phyloP scores from a whole-genome alignment of 2,113 vertebrate genomes.

The Smithornis capensis region DNA sequence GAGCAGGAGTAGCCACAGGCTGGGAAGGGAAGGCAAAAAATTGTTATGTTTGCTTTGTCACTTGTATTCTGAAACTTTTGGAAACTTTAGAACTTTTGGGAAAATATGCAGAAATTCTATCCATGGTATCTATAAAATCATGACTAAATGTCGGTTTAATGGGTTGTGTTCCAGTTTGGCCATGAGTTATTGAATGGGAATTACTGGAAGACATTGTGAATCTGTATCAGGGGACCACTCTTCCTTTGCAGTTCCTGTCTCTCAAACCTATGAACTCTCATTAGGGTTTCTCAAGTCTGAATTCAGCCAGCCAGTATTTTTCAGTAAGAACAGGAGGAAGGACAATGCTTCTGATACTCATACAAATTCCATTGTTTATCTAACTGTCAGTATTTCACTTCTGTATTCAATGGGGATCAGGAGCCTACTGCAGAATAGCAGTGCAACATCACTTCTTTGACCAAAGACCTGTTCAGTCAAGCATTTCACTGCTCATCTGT shows the following conservation, averaged over 20 bases:
- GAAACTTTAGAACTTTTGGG: background rate
- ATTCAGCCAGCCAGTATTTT: background rate
- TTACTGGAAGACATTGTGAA: background rate
- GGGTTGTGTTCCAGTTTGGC: background rate
- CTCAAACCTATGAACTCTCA: background rate
- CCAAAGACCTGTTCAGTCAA: slow-evolving; percentile 20
- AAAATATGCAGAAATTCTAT: background rate
- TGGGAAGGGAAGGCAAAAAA: background rate
- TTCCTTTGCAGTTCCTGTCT: background rate
- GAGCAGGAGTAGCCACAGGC: background rate
- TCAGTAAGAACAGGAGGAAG: background rate
- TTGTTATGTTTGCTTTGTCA: background rate
- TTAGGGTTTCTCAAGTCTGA: background rate
- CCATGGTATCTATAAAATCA: background rate
- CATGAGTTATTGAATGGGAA: background rate
- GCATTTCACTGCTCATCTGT: slow-evolving; percentile 14
- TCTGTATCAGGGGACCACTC: background rate
- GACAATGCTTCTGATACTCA: background rate
- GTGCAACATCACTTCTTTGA: background rate
- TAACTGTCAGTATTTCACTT: background rate
- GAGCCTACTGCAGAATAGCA: background rate
- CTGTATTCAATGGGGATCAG: background rate
- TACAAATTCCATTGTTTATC: background rate
- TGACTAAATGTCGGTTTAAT: background rate
- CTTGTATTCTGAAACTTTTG: background rate